These are phyloP conservation scores for Lasioglossum pauxillum DNA, from an alignment of 2,888 invertebrate genomes.

Conservation along the genomic window DNA sequence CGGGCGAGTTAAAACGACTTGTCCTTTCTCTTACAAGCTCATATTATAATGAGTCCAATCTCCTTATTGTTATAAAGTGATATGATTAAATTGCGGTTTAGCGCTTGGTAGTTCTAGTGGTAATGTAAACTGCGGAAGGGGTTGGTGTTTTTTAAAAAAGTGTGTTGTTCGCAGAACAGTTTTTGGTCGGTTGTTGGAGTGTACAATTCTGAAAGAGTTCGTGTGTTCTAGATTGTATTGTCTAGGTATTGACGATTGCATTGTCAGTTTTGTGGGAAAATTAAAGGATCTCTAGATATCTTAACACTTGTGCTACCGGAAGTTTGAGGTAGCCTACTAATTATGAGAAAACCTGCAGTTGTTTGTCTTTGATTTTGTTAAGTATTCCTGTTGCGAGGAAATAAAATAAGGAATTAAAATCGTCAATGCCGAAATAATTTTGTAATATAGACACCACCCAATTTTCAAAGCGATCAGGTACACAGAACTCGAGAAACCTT, in stretches of 20 bases:
- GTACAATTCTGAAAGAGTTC: neutral
- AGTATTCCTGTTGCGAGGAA: neutral
- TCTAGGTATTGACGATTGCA: neutral
- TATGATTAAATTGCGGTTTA: neutral
- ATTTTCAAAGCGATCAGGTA: neutral
- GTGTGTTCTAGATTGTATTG: neutral
- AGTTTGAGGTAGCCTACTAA: neutral
- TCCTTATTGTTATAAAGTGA: neutral
- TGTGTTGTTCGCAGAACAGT: neutral
- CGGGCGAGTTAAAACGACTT: neutral
- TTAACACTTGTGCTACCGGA: neutral
- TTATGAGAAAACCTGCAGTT: neutral
- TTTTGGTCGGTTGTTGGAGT: neutral
- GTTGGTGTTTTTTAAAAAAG: neutral
- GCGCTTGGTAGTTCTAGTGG: neutral
- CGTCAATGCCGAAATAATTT: neutral
- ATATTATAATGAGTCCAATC: too few species aligned
- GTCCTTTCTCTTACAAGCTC: neutral
- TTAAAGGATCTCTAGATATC: too few species aligned
- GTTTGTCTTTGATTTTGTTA: neutral
- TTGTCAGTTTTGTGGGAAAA: neutral
- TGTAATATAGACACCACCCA: neutral
- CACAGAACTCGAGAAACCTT: neutral
- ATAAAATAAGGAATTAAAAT: neutral
- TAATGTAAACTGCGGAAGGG: neutral